These are phyloP conservation scores for Hippopotamyrus pictus DNA, from an alignment of 2,797 vertebrate genomes.

Conservation along the genomic window DNA sequence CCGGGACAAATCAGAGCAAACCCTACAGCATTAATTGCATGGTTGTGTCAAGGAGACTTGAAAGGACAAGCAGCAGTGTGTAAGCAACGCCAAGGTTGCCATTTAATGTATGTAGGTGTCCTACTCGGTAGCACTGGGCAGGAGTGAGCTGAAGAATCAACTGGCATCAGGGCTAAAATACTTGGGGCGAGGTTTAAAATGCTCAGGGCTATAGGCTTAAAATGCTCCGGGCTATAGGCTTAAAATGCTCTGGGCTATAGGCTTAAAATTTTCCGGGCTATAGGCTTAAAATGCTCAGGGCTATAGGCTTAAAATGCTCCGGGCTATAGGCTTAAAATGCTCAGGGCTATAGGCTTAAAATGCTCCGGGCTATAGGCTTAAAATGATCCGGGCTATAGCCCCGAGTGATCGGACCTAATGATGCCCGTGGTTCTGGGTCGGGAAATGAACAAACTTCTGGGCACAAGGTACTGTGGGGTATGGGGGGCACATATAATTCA, in stretches of 20 bases:
- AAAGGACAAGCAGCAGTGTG: background rate
- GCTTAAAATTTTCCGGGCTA: too few species aligned
- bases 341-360: too few species aligned
- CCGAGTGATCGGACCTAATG: background rate
- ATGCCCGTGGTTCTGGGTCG: background rate
- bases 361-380: too few species aligned
- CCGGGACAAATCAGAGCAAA: background rate
- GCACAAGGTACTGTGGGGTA: background rate
- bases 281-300: too few species aligned
- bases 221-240: too few species aligned
- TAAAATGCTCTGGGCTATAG: background rate
- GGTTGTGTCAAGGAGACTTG: background rate
- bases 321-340: too few species aligned
- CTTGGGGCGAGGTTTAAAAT: background rate
- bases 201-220: too few species aligned
- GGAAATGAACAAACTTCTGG: background rate
- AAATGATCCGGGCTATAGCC: background rate
- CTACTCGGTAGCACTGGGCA: background rate
- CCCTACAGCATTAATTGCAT: background rate
- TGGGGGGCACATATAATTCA: background rate
- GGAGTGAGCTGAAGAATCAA: background rate
- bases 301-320: too few species aligned
- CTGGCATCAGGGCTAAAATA: background rate
- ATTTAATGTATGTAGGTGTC: background rate
- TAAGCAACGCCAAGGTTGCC: background rate